Percentiles rank a stretch among this genome's conserved stretches.
These are phyloP conservation scores for Corythornis madagascariensis DNA, from an alignment of 2,113 vertebrate genomes.

Conservation along the genomic window DNA sequence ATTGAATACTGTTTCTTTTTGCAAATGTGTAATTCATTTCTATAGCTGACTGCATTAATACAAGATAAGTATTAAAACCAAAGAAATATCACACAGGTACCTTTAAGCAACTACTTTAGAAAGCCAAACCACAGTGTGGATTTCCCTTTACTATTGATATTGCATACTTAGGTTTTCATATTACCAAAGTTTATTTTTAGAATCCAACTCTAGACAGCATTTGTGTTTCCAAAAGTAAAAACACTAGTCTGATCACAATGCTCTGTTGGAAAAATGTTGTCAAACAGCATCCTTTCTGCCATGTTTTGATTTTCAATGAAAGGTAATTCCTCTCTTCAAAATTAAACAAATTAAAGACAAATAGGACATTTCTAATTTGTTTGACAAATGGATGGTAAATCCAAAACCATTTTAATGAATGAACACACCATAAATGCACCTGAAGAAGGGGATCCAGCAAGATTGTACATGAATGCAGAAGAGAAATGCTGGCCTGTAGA, in stretches of 20 bases:
- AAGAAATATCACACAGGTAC: not conserved
- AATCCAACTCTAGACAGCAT: not conserved
- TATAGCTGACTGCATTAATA: not conserved
- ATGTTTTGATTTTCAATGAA: not conserved
- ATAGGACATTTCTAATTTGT: rapidly evolving
- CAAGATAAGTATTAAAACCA: not conserved
- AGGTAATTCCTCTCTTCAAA: not conserved
- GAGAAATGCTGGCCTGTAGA: not conserved
- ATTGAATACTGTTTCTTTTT: not conserved
- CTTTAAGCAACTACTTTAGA: not conserved
- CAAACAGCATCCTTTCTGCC: not conserved
- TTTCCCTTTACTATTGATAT: not conserved
- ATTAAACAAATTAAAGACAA: not conserved
- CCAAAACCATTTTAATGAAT: not conserved
- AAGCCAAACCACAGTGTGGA: not conserved
- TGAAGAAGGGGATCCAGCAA: not conserved
- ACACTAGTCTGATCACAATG: not conserved
- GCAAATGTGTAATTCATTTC: not conserved
- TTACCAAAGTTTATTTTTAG: not conserved
- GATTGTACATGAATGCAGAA: not conserved
- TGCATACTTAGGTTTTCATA: not conserved
- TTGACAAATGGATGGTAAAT: not conserved
- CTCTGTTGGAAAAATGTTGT: not conserved
- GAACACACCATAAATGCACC: not conserved
- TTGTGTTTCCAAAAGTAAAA: not conserved